Conservation (phyloP, 2,888 invertebrate species). For the Eudemis profundana region DNA sequence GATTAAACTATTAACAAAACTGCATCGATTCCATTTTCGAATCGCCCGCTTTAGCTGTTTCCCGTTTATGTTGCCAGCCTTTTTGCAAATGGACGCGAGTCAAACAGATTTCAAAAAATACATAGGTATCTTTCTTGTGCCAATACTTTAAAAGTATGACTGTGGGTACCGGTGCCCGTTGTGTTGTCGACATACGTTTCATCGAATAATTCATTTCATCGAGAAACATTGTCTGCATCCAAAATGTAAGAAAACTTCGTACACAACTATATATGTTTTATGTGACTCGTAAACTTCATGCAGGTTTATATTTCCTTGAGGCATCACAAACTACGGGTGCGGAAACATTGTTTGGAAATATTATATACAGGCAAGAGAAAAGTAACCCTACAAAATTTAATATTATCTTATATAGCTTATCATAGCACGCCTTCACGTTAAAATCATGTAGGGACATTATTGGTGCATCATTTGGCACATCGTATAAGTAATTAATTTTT, state of each 20-base stretch:
- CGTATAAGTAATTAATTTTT: too few species aligned
- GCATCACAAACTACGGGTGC: neutral
- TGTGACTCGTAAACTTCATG: neutral
- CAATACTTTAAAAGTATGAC: too few species aligned
- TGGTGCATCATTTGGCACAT: too few species aligned
- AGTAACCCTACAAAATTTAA: too few species aligned
- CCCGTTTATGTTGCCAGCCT: constrained; percentile 14
- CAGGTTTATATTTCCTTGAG: neutral
- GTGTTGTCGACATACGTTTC: too few species aligned
- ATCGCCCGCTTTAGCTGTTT: constrained; percentile 36
- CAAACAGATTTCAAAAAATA: neutral
- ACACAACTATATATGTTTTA: neutral
- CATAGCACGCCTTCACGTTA: too few species aligned
- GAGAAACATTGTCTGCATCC: constrained; percentile 8
- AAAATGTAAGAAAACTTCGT: neutral
- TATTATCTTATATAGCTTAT: too few species aligned
- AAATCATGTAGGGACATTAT: too few species aligned
- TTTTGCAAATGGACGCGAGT: neutral
- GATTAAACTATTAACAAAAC: constrained; percentile 80
- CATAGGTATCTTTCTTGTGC: too few species aligned
- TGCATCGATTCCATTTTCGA: constrained; percentile 30
- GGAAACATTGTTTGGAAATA: neutral
- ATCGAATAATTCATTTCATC: too few species aligned
- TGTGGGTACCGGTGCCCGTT: too few species aligned
- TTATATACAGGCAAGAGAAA: too few species aligned